phyloP scores from a whole-genome alignment of 2,113 vertebrate species.

The Notiomystis cincta region DNA sequence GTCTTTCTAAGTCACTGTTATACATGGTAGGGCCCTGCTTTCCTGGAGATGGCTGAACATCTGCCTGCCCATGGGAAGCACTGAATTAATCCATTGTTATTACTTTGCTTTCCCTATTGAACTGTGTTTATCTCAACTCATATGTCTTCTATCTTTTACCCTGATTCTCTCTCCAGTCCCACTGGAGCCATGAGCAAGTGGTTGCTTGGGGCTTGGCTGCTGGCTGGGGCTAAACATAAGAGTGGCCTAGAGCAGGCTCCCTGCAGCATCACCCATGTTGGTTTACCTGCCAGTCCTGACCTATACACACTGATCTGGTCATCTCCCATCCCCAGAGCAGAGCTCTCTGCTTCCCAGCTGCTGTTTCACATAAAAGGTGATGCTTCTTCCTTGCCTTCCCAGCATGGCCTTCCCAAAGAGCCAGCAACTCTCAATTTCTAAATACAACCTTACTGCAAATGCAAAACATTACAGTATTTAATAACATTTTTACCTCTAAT shows the following conservation, averaged over 20 bases:
- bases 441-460: background rate
- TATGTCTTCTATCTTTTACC: background rate
- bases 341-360: background rate
- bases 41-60: background rate
- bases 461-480: background rate
- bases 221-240: background rate
- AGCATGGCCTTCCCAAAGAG: background rate
- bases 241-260: background rate
- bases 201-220: background rate
- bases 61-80: background rate
- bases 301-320: background rate
- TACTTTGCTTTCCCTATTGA: background rate
- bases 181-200: fast-evolving
- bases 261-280: background rate
- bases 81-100: background rate
- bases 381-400: background rate
- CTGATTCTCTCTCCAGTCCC: fast-evolving
- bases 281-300: background rate
- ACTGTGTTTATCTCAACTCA: background rate
- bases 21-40: fast-evolving
- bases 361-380: background rate
- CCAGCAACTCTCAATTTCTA: background rate
- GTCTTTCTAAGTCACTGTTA: background rate
- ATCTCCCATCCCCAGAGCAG: background rate
- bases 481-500: background rate